phyloP scores from a whole-genome alignment of 1,140 invertebrate species.

The Aphaenogaster rudis region DNA sequence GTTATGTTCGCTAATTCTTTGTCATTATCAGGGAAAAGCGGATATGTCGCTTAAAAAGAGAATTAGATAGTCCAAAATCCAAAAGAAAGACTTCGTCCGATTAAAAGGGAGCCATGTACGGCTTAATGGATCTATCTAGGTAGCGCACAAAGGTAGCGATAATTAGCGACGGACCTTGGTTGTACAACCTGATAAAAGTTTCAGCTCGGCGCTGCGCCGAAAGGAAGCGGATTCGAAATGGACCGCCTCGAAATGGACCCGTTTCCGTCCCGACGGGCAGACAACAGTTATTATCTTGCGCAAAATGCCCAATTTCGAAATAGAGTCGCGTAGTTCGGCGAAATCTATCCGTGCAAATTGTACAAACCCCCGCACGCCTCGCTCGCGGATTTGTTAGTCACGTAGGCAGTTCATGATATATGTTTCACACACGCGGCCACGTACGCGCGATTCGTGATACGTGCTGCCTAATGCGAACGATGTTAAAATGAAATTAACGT shows the following conservation, averaged over 20 bases:
- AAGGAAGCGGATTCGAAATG: slow-evolving; percentile 23
- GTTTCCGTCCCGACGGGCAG: neutral
- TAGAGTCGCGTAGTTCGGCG: slow-evolving; percentile 30
- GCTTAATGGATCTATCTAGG: neutral
- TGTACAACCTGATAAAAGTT: slow-evolving; percentile 29
- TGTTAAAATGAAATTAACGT: slow-evolving; percentile 62
- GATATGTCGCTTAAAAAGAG: neutral
- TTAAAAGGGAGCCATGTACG: neutral
- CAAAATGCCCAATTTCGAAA: slow-evolving; percentile 25
- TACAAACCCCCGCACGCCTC: neutral
- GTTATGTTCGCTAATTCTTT: neutral
- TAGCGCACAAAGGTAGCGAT: neutral
- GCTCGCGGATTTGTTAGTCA: slow-evolving; percentile 53
- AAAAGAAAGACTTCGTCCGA: neutral
- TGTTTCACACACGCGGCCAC: slow-evolving; percentile 32
- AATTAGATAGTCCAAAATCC: neutral
- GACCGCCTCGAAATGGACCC: neutral
- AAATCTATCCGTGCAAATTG: slow-evolving; percentile 48
- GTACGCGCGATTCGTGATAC: slow-evolving; percentile 51
- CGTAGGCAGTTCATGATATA: slow-evolving; percentile 51
- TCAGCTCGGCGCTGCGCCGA: neutral
- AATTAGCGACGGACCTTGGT: slow-evolving; percentile 17
- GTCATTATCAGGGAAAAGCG: neutral
- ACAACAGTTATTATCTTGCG: slow-evolving; percentile 6
- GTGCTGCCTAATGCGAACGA: slow-evolving; percentile 43